Evolutionary conservation across 2,113 vertebrate genomes (phyloP).

Genomic region (Xenopus borealis): DNA sequence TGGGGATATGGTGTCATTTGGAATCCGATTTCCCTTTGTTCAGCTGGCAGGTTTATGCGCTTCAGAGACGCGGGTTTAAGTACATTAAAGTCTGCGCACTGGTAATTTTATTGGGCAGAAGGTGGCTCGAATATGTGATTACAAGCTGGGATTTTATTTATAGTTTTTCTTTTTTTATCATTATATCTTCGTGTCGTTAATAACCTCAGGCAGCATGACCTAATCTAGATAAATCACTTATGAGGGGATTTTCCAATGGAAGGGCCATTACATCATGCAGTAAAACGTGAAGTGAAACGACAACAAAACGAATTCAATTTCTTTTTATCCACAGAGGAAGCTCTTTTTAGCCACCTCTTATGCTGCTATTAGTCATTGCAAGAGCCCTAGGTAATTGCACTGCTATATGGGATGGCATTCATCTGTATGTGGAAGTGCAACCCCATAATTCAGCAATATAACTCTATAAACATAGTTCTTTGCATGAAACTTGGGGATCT

Average conservation of each 20-base stretch:
- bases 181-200: slow-evolving; percentile 42
- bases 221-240: slow-evolving; percentile 53
- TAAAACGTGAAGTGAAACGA: slow-evolving; percentile 50
- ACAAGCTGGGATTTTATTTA: slow-evolving; percentile 49
- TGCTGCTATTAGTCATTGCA: slow-evolving; percentile 48
- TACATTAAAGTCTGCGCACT: neutral
- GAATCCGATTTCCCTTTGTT: neutral
- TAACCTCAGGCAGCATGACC: slow-evolving; percentile 47
- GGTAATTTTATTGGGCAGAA: slow-evolving; percentile 31
- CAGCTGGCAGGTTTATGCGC: neutral
- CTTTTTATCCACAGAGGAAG: slow-evolving; percentile 47
- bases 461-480: too few species aligned
- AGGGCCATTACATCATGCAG: slow-evolving; percentile 56
- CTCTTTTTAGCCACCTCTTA: slow-evolving; percentile 51
- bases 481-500: too few species aligned
- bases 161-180: slow-evolving; percentile 23
- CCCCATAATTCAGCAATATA: too few species aligned
- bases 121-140: slow-evolving; percentile 17
- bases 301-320: slow-evolving; percentile 51
- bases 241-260: slow-evolving; percentile 58
- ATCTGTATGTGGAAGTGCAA: slow-evolving; percentile 32
- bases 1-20: neutral
- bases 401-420: slow-evolving; percentile 48
- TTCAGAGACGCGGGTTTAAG: neutral
- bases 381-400: slow-evolving; percentile 44